Percentiles rank a stretch among this genome's conserved stretches.
These are phyloP conservation scores for Alloplasta piceator DNA, from an alignment of 2,888 invertebrate genomes.

Conservation along the genomic window DNA sequence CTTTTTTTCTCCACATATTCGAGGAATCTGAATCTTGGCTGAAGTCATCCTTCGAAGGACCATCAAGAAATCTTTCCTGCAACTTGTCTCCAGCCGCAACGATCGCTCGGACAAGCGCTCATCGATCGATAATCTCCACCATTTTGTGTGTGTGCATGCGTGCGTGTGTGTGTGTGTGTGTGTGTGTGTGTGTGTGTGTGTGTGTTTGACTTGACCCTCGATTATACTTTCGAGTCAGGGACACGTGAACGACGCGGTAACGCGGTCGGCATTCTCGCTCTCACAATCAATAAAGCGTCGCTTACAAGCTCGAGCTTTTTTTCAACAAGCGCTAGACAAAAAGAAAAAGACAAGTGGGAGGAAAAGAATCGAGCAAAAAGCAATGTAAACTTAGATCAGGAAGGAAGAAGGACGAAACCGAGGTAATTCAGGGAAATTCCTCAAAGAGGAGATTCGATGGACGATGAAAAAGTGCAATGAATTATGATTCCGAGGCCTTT, in stretches of 20 bases:
- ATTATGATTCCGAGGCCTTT: background rate
- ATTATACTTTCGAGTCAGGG: slow-evolving; percentile 64
- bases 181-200: background rate
- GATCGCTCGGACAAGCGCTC: slow-evolving; percentile 49
- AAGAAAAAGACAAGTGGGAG: background rate
- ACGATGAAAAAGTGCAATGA: background rate
- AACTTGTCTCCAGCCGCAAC: slow-evolving; percentile 27
- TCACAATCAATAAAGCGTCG: slow-evolving; percentile 71
- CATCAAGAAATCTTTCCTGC: background rate
- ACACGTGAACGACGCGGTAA: slow-evolving; percentile 61
- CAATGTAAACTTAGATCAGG: background rate
- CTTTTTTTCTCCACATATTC: background rate
- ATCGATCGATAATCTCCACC: slow-evolving; percentile 62
- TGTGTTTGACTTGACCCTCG: slow-evolving; percentile 67
- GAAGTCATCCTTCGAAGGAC: too few species aligned
- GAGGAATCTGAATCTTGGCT: too few species aligned
- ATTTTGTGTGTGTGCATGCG: too few species aligned
- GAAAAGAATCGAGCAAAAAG: background rate
- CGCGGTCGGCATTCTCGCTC: slow-evolving; percentile 57
- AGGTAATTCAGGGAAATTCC: slow-evolving; percentile 5
- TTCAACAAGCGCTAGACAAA: slow-evolving; percentile 8
- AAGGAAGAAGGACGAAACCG: background rate
- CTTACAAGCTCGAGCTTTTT: slow-evolving; percentile 63
- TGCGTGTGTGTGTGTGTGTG: background rate
- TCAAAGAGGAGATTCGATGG: background rate